Evolutionary conservation across 2,113 vertebrate genomes (phyloP).

Genomic region (Phrynosoma blainvillii): DNA sequence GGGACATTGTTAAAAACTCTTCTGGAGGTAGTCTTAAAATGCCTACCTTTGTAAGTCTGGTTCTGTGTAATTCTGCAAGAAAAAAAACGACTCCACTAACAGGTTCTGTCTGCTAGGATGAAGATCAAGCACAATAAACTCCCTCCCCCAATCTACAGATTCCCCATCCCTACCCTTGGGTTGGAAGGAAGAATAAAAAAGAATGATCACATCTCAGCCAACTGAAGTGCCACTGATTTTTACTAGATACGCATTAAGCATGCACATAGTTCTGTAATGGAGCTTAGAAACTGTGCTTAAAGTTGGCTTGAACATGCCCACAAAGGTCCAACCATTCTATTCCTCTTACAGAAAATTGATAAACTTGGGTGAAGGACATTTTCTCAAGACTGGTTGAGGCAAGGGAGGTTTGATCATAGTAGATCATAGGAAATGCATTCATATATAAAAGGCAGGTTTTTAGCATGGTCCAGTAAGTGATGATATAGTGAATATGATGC

Average conservation of each 20-base stretch:
- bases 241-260: not conserved
- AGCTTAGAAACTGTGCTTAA: not conserved
- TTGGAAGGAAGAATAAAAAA: not conserved
- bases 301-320: not conserved
- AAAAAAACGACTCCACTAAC: no score
- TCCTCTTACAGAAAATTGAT: not conserved
- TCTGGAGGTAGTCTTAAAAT: no score
- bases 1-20: no score
- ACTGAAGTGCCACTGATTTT: not conserved
- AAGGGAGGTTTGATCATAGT: not conserved
- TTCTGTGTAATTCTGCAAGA: no score
- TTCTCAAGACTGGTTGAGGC: not conserved
- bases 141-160: not conserved
- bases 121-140: no score
- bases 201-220: not conserved
- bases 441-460: not conserved
- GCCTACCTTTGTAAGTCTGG: no score
- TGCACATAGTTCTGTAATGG: not conserved
- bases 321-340: no score
- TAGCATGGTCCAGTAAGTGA: not conserved
- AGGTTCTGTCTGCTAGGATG: no score
- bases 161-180: not conserved
- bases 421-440: not conserved
- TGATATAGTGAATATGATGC: not conserved
- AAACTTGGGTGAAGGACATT: not conserved